Evolutionary conservation across 2,797 vertebrate species (phyloP).

Genomic region (Myotis planiceps): DNA sequence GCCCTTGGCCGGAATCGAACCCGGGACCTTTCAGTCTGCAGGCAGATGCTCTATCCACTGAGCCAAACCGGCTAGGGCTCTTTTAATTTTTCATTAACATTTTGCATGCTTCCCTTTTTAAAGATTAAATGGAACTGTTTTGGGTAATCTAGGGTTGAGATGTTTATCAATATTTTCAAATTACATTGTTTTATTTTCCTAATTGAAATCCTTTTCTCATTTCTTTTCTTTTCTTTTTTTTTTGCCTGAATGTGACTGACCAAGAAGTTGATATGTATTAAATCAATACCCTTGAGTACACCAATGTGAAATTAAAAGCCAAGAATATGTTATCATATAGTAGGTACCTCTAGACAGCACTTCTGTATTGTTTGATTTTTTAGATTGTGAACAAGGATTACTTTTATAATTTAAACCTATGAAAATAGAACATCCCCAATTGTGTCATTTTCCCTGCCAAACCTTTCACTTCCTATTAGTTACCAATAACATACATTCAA

Average conservation of each 20-base stretch:
- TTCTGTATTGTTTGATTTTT: not conserved
- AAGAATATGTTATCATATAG: not conserved
- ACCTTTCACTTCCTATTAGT: not conserved
- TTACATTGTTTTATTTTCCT: slow-evolving; percentile 3
- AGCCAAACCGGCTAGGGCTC: not conserved
- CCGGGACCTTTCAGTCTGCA: no score
- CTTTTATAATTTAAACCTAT: slow-evolving; percentile 22
- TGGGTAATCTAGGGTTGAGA: slow-evolving; percentile 14
- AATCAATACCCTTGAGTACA: not conserved
- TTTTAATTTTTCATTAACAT: slow-evolving; percentile 68
- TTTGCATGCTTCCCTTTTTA: slow-evolving; percentile 46
- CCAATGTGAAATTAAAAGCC: slow-evolving; percentile 7
- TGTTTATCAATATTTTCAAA: slow-evolving; percentile 57
- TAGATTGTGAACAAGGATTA: not conserved
- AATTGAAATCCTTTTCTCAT: slow-evolving; percentile 39
- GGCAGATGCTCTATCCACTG: no score
- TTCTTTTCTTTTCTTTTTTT: not conserved
- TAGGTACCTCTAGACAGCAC: not conserved
- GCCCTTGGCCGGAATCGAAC: no score
- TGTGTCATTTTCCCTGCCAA: slow-evolving; percentile 2
- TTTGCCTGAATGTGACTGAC: not conserved
- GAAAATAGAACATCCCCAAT: not conserved
- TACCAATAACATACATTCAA: not conserved
- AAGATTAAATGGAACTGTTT: slow-evolving; percentile 45
- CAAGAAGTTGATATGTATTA: not conserved